Percentiles rank a stretch among this genome's conserved stretches.
Evolutionary conservation across 2,797 vertebrate species (phyloP).

Genomic region (Setipinna tenuifilis): DNA sequence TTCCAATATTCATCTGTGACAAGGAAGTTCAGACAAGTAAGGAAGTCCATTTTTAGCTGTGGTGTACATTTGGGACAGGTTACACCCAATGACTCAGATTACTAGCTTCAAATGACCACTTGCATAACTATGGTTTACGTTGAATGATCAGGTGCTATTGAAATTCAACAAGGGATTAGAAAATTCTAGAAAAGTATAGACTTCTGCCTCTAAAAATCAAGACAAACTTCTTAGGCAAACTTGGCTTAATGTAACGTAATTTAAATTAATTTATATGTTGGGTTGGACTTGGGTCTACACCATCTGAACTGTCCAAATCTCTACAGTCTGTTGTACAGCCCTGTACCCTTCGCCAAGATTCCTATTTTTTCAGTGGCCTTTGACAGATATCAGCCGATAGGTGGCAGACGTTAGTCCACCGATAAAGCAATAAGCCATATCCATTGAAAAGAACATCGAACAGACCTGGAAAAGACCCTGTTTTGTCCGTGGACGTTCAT

Average conservation of each 20-base stretch:
- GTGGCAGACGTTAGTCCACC: background rate
- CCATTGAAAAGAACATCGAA: background rate
- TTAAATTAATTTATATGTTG: no score
- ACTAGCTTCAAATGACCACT: background rate
- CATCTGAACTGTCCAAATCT: no score
- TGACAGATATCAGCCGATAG: background rate
- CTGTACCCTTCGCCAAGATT: no score
- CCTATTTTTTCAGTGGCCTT: background rate
- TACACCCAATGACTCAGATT: slow-evolving; percentile 14
- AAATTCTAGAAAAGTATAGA: no score
- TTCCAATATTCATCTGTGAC: background rate
- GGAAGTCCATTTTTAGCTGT: background rate
- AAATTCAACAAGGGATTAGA: no score
- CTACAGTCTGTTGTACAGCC: no score
- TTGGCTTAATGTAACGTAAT: no score
- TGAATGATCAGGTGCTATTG: no score
- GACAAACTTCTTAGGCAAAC: no score
- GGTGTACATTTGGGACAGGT: background rate
- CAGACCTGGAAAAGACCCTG: background rate
- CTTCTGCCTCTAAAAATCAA: no score
- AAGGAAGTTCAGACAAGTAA: background rate
- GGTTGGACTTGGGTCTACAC: no score
- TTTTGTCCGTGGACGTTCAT: background rate
- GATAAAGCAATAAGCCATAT: background rate
- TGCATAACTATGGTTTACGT: no score